A percentile compares a stretch with the other conserved stretches of the same genome.
Conservation (phyloP, 2,113 vertebrate genomes). For the Danio rerio region GRCz12tu NC_133196.1:25003001-25003500, state of each 20-base stretch:
- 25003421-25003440: conserved; percentile 45
- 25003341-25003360: conserved; percentile 26
- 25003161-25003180: conserved; percentile 57
- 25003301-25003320: background rate
- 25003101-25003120: conserved; percentile 25
- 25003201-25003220: conserved; percentile 38
- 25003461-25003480: conserved; percentile 9
- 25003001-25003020: background rate
- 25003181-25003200: conserved; percentile 38
- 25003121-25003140: conserved; percentile 15
- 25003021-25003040: background rate
- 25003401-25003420: conserved; percentile 31
- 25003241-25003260: conserved; percentile 39
- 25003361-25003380: conserved; percentile 22
- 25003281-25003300: conserved; percentile 4
- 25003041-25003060: background rate
- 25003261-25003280: conserved; percentile 13
- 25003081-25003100: background rate
- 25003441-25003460: conserved; percentile 29
- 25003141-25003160: conserved; percentile 53
- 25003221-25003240: conserved; percentile 23
- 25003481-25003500: background rate
- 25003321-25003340: conserved; percentile 20
- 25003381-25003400: conserved; percentile 36
- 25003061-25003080: background rate